A percentile compares a stretch with the other conserved stretches of the same genome.
Evolutionary conservation across 2,888 invertebrate genomes (phyloP).

Genomic region (Pyrrhopygopsis socrates): DNA sequence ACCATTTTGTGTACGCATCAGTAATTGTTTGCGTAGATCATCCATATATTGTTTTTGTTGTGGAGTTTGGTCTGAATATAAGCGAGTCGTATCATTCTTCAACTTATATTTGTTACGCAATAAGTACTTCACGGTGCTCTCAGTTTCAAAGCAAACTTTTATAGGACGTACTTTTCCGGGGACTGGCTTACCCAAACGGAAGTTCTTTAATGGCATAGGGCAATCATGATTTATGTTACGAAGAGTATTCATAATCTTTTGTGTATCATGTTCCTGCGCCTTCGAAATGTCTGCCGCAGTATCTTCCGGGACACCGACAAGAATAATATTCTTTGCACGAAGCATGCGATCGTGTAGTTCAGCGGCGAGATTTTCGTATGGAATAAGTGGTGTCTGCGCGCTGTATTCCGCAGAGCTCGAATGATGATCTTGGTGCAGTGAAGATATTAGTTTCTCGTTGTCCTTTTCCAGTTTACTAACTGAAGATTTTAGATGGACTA

Average conservation of each 20-base stretch:
- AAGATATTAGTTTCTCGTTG: too few relatives aligned
- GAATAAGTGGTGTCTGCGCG: too few relatives aligned
- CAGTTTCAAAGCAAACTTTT: constrained; percentile 22
- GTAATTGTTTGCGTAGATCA: constrained; percentile 1
- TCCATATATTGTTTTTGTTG: constrained; percentile 74
- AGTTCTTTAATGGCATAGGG: neutral
- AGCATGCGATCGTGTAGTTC: neutral
- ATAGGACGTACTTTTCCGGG: neutral
- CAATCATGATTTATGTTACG: neutral
- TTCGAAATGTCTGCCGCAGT: neutral
- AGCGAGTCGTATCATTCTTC: constrained; percentile 47
- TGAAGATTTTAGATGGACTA: neutral
- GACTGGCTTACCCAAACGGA: neutral
- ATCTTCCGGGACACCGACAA: neutral
- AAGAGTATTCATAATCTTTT: neutral
- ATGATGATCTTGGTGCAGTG: too few relatives aligned
- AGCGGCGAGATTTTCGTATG: too few relatives aligned
- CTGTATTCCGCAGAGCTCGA: too few relatives aligned
- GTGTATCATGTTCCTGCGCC: neutral
- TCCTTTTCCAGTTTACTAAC: neutral
- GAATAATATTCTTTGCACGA: neutral
- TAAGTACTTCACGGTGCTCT: constrained; percentile 47
- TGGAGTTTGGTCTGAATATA: constrained; percentile 74
- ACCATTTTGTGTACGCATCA: constrained; percentile 17
- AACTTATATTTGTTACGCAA: constrained; percentile 75